Evolutionary conservation across 1,140 invertebrate genomes (phyloP).

Genomic region (Sitophilus oryzae): DNA sequence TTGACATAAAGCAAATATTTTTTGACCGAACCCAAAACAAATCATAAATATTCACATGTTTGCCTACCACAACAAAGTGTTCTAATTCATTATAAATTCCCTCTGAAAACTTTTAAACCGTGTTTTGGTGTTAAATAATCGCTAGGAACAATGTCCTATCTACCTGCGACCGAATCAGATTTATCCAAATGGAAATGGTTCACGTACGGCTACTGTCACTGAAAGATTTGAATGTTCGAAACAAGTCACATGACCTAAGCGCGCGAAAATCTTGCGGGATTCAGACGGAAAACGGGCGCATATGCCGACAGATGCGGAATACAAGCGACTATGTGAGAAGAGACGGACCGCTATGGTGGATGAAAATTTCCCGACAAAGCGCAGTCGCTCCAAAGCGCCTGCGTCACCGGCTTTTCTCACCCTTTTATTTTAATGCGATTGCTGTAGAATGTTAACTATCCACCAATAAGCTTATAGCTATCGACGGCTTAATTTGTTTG

Average conservation of each 20-base stretch:
- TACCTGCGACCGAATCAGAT: neutral
- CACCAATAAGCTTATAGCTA: slow-evolving; percentile 32
- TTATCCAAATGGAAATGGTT: neutral
- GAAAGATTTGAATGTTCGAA: slow-evolving; percentile 9
- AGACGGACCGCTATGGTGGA: slow-evolving; percentile 20
- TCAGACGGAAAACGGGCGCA: no score
- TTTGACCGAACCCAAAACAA: neutral
- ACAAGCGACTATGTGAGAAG: slow-evolving; percentile 7
- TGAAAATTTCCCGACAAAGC: slow-evolving; percentile 26
- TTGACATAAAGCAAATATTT: no score
- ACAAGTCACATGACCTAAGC: slow-evolving; percentile 29
- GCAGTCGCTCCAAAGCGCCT: slow-evolving; percentile 29
- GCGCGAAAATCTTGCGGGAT: slow-evolving; percentile 24
- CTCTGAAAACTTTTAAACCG: neutral
- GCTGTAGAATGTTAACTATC: slow-evolving; percentile 35
- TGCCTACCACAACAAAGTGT: neutral
- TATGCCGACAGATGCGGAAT: slow-evolving; percentile 1
- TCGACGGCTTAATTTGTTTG: slow-evolving; percentile 27
- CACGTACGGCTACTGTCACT: slow-evolving; percentile 8
- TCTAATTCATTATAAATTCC: neutral
- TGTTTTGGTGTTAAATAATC: neutral
- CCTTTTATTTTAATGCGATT: slow-evolving; percentile 36
- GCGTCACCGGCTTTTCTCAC: slow-evolving; percentile 29
- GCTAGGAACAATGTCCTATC: neutral
- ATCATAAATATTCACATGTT: neutral